Evolutionary conservation across 2,797 vertebrate species (phyloP).

Genomic region (Danio tinwini): DNA sequence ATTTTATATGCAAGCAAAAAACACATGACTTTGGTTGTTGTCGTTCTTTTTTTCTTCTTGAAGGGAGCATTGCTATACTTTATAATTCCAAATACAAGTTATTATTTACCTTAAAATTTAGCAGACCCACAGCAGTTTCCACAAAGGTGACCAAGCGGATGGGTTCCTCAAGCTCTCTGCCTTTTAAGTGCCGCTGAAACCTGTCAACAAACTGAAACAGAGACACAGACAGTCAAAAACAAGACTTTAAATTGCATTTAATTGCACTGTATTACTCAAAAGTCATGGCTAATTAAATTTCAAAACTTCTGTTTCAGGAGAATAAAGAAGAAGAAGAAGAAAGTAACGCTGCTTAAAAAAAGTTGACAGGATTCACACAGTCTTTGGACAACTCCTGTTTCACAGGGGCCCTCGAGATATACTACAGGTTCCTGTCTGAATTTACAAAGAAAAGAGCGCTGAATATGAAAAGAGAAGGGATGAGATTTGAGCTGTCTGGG

Average conservation of each 20-base stretch:
- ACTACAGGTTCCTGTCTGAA: slow-evolving; percentile 57
- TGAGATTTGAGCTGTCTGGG: slow-evolving; percentile 73
- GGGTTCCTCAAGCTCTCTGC: slow-evolving; percentile 87
- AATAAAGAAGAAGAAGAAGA: slow-evolving; percentile 15
- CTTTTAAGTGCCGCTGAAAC: slow-evolving; percentile 90
- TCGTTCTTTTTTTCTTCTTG: not conserved
- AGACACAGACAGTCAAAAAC: slow-evolving; percentile 31
- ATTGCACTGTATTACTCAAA: slow-evolving; percentile 34
- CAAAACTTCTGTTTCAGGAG: slow-evolving; percentile 47
- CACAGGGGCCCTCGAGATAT: slow-evolving; percentile 56
- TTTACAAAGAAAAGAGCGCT: slow-evolving; percentile 65
- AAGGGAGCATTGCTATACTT: not conserved
- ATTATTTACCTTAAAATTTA: slow-evolving; percentile 97
- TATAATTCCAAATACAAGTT: slow-evolving; percentile 20
- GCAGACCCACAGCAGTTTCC: slow-evolving; percentile 96
- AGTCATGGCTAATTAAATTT: slow-evolving; percentile 46
- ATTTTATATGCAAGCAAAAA: slow-evolving; percentile 57
- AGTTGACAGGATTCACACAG: slow-evolving; percentile 33
- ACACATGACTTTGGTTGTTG: slow-evolving; percentile 23
- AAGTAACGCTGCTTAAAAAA: slow-evolving; percentile 24
- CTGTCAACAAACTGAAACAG: slow-evolving; percentile 93
- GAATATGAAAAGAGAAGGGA: slow-evolving; percentile 68
- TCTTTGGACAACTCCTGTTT: slow-evolving; percentile 53
- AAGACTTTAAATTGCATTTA: slow-evolving; percentile 45
- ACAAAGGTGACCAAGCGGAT: slow-evolving; percentile 98